phyloP scores from a whole-genome alignment of 2,113 vertebrate species.

The Zosterops pallidus region DNA sequence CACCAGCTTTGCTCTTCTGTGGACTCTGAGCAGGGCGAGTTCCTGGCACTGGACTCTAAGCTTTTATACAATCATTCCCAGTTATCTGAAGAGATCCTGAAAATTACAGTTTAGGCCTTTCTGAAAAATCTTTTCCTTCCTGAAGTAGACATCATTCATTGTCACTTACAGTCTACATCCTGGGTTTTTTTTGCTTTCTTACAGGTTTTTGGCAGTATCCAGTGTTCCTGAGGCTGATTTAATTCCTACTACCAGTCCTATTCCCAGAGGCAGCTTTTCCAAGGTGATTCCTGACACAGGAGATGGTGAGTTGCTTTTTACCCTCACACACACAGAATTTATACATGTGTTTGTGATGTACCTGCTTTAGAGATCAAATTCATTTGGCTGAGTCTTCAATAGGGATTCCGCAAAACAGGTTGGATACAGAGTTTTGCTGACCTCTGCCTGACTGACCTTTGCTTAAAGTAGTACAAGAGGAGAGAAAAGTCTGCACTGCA shows the following conservation, averaged over 20 bases:
- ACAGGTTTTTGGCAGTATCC: neutral
- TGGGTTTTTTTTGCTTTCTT: neutral
- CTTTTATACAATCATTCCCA: neutral
- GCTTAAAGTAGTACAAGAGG: neutral
- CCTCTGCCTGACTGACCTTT: neutral
- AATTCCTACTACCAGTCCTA: neutral
- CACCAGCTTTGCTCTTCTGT: neutral
- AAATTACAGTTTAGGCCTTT: neutral
- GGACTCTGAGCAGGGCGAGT: neutral
- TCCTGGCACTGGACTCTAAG: neutral
- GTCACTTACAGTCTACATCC: neutral
- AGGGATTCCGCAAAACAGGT: neutral
- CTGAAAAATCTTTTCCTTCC: neutral
- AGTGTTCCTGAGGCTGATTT: neutral
- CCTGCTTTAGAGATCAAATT: neutral
- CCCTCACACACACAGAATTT: neutral
- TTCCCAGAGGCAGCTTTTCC: neutral
- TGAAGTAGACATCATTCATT: neutral
- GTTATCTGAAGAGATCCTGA: neutral
- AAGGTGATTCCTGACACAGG: neutral
- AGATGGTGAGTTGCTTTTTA: constrained; percentile 23
- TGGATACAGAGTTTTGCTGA: neutral
- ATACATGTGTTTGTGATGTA: neutral
- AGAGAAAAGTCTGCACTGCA: neutral
- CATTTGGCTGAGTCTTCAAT: neutral